phyloP scores from a whole-genome alignment of 2,888 invertebrate genomes.

The Atethmia centrago region DNA sequence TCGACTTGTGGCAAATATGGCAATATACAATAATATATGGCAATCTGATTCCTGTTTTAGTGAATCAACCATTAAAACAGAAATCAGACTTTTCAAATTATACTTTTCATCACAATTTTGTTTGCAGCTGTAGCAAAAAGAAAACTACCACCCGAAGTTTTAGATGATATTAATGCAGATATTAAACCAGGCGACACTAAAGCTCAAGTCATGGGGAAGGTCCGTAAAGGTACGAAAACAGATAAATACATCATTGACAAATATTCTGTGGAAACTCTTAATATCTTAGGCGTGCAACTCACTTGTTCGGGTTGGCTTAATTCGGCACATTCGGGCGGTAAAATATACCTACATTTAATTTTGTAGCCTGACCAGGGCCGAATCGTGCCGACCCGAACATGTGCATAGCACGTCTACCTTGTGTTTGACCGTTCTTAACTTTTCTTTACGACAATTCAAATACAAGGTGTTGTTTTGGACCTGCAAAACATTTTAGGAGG shows the following conservation, averaged over 20 bases:
- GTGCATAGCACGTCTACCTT: background rate
- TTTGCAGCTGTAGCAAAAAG: slow-evolving; percentile 24
- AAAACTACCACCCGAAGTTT: slow-evolving; percentile 31
- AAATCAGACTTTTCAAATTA: too few species aligned
- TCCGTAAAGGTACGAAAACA: slow-evolving; percentile 23
- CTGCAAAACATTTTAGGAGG: background rate
- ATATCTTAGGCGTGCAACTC: background rate
- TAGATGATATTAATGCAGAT: slow-evolving; percentile 37
- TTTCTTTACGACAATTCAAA: background rate
- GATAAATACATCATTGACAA: background rate
- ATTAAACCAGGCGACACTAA: slow-evolving; percentile 8
- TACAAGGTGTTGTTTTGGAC: too few species aligned
- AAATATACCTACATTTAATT: background rate
- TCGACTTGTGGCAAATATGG: background rate
- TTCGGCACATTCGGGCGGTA: background rate
- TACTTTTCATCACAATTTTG: background rate
- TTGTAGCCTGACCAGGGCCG: background rate
- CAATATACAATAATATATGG: background rate
- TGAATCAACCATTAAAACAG: too few species aligned
- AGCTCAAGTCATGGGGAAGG: background rate
- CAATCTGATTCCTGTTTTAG: background rate
- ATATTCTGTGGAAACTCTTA: too few species aligned
- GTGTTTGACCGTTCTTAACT: background rate
- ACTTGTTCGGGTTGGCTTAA: background rate
- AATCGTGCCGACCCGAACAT: background rate